Evolutionary conservation across 2,797 vertebrate species (phyloP).

Genomic region (Sebastolobus altivelis): DNA sequence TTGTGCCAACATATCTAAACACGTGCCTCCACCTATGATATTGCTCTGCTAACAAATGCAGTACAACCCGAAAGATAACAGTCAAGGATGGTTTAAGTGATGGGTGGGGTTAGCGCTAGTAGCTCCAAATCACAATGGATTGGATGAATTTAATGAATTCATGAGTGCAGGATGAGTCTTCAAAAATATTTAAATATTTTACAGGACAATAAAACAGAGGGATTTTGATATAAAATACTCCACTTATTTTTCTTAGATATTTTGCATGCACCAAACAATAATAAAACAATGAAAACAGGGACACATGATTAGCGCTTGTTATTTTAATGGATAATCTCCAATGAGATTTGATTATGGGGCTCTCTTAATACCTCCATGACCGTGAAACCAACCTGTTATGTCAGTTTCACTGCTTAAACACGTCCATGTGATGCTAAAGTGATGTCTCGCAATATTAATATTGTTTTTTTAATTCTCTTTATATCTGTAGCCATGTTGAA

Average conservation of each 20-base stretch:
- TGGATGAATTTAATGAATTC: neutral
- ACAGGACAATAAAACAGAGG: neutral
- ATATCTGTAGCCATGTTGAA: conserved; percentile 92
- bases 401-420: neutral
- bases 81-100: neutral
- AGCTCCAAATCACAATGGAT: neutral
- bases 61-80: neutral
- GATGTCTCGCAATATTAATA: neutral
- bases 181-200: neutral
- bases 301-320: neutral
- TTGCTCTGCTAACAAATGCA: neutral
- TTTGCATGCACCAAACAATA: neutral
- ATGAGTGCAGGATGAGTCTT: neutral
- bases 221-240: neutral
- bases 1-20: neutral
- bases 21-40: neutral
- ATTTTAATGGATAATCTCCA: neutral
- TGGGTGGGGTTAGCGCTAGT: neutral
- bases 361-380: neutral
- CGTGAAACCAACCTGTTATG: neutral
- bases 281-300: neutral
- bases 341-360: neutral
- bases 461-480: conserved; percentile 28
- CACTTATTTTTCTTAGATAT: neutral
- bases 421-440: conserved; percentile 11